Conservation (phyloP, 2,797 vertebrate species). For the Cacajao melanocephalus region DNA sequence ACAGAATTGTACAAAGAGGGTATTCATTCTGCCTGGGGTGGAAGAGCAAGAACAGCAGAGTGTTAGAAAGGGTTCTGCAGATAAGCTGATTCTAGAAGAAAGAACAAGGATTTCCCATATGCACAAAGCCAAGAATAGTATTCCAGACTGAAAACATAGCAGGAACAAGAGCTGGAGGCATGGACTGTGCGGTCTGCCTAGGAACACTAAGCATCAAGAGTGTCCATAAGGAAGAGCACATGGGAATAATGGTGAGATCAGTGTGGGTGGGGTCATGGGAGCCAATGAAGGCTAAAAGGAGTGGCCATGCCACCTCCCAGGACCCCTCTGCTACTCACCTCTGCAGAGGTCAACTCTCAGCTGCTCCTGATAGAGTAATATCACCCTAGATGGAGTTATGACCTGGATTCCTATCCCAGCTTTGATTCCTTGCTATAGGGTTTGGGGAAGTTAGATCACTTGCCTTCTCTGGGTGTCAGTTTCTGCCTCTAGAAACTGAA, state of each 20-base stretch:
- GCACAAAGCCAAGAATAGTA: background rate
- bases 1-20: no score
- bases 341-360: background rate
- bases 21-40: fast-evolving
- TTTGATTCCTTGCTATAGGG: background rate
- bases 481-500: background rate
- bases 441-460: background rate
- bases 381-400: background rate
- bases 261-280: background rate
- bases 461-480: background rate
- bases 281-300: background rate
- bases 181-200: fast-evolving
- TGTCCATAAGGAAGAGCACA: background rate
- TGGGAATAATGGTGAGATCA: fast-evolving
- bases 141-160: fast-evolving
- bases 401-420: background rate
- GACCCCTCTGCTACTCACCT: background rate
- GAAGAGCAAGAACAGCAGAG: background rate
- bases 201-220: background rate
- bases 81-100: background rate
- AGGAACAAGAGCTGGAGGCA: background rate
- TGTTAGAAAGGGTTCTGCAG: background rate
- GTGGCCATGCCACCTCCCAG: background rate
- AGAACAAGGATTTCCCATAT: background rate
- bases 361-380: fast-evolving